Conservation (phyloP, 1,140 invertebrate genomes). For the Delia radicum region DNA sequence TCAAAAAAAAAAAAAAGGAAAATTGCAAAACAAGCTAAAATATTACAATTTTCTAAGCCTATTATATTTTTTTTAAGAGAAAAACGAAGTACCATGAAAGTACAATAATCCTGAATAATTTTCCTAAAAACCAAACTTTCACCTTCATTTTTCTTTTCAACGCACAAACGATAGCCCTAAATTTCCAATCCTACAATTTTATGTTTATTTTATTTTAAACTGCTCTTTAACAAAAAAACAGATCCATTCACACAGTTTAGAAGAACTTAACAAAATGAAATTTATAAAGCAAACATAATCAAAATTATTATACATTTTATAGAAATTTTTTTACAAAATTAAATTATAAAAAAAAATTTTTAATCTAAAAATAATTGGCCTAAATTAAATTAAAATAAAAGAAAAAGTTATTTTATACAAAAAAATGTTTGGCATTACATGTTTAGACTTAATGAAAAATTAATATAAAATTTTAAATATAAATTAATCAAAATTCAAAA, state of each 20-base stretch:
- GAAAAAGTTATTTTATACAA: not conserved
- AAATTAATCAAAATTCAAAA: constrained; percentile 27
- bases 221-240: not conserved
- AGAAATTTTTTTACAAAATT: not conserved
- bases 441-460: not conserved
- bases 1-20: too few relatives aligned
- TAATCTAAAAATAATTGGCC: not conserved
- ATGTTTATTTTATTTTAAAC: not conserved
- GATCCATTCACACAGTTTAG: not conserved
- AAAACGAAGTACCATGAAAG: not conserved
- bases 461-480: constrained; percentile 4
- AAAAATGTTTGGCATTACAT: not conserved
- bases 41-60: not conserved
- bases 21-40: not conserved
- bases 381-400: not conserved
- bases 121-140: not conserved
- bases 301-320: not conserved
- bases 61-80: not conserved
- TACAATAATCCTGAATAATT: not conserved
- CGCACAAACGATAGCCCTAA: not conserved
- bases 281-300: not conserved
- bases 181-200: not conserved
- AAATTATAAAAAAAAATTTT: not conserved
- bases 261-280: not conserved
- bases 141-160: not conserved